Evolutionary conservation across 2,113 vertebrate species (phyloP), one percentile per base, ranked within the genome.

Genomic region (Tachycineta bicolor): DNA sequence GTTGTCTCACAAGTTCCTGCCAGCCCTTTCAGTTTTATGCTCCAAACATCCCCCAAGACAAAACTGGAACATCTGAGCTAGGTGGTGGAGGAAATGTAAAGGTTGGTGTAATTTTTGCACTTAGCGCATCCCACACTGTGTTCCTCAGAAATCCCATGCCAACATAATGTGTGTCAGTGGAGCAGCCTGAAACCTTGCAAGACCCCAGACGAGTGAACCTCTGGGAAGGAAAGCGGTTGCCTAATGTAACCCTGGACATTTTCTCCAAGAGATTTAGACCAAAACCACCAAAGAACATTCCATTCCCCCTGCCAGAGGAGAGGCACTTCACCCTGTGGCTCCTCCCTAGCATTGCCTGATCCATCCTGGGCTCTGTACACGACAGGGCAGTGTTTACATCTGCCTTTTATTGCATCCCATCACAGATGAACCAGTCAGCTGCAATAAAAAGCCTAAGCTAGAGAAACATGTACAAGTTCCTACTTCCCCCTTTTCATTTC

Each of bases 51-150:
- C 34, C 55, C 56, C 2, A 17, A 89, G 71, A 92, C 73, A 63
- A 62, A 95, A 90, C 65, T 82, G 81, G 89, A 93, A 67, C 91
- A 79, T 64, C 60, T 71, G 69, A 94, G 33, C 83, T 62, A 86
- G 83, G 85, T 93, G 73, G 39, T 89, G 41, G 68, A 88, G 56
- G 49, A 86, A 81, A 92, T 10, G 16, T 44, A 93, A 81, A 93
- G 86, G 85, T 90, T 86, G 77, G 58, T 89, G 88, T 78, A 68
- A 46, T 86, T 90, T 92, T 93, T 86, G 64, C 83, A 92, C 69
- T 65, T 83, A 62, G 69, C 37, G 6, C 86, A 81, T 94, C 90
- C 77, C 33, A 89, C 90, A 26, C 56, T 25, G 22, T 47, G 52
- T 6, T 92, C 56, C 58, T 89, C 60, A 53, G 92, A 39, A 89